A percentile compares a stretch with the other conserved stretches of the same genome.
Conservation (phyloP, 1,140 invertebrate genomes). For the Eumaeus atala region DNA sequence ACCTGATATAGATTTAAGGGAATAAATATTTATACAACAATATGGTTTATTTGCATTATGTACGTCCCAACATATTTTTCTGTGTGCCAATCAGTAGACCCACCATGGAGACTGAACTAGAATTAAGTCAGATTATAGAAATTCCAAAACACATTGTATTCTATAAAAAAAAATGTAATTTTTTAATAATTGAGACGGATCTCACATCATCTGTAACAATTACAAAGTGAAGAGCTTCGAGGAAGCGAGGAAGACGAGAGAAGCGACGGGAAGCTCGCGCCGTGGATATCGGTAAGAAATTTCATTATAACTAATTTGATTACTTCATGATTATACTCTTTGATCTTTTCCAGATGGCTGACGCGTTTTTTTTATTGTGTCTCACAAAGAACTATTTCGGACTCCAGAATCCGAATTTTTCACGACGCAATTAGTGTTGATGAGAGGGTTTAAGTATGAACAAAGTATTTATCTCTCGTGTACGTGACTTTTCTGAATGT, state of each 20-base stretch:
- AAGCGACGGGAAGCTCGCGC: constrained; percentile 29
- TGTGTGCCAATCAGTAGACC: neutral
- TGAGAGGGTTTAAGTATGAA: constrained; percentile 33
- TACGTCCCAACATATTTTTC: constrained; percentile 10
- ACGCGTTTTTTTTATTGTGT: neutral
- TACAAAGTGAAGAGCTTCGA: constrained; percentile 21
- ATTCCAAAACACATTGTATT: neutral
- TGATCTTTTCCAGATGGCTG: constrained; percentile 58
- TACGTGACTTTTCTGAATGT: neutral
- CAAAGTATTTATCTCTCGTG: constrained; percentile 16
- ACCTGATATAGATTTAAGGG: constrained; percentile 16
- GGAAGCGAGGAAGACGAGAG: constrained; percentile 17
- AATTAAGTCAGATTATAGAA: neutral
- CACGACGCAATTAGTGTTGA: neutral
- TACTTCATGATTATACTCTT: constrained; percentile 55
- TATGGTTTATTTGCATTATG: constrained; percentile 15
- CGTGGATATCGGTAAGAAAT: constrained; percentile 48
- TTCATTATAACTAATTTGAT: constrained; percentile 27
- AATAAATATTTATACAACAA: constrained; percentile 20
- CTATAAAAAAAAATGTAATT: too few relatives aligned
- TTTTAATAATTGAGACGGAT: neutral
- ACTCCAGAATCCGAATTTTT: too few relatives aligned
- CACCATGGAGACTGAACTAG: neutral
- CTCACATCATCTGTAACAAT: neutral
- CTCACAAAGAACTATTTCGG: too few relatives aligned